Conservation (phyloP, 2,113 vertebrate species). For the Tyto alba region DNA sequence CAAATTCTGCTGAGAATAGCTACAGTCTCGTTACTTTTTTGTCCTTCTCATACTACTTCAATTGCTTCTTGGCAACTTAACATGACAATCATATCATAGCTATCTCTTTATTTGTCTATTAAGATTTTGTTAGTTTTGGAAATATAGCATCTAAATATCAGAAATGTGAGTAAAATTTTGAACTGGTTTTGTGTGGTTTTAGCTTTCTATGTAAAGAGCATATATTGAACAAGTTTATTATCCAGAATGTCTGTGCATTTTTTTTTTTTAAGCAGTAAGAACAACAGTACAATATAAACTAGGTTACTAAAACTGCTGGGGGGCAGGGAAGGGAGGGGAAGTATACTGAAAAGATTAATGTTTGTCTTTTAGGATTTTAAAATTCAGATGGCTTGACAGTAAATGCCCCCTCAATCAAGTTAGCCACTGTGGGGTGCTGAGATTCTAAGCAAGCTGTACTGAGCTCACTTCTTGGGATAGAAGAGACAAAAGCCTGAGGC, state of each 20-base stretch:
- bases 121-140: neutral
- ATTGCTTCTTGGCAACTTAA: neutral
- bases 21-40: neutral
- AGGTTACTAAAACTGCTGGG: neutral
- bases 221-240: neutral
- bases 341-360: neutral
- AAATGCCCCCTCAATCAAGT: neutral
- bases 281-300: neutral
- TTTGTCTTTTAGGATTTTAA: neutral
- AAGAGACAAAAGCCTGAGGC: neutral
- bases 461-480: neutral
- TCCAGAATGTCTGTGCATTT: neutral
- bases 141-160: neutral
- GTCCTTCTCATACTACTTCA: neutral
- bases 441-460: neutral
- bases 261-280: neutral
- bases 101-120: neutral
- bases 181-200: neutral
- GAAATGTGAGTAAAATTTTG: neutral
- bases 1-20: neutral
- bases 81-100: neutral
- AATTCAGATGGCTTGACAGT: neutral
- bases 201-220: neutral
- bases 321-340: rapidly evolving
- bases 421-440: neutral